A percentile compares a stretch with the other conserved stretches of the same genome.
Conservation (phyloP, 2,888 invertebrate genomes). For the Nemurella pictetii region DNA sequence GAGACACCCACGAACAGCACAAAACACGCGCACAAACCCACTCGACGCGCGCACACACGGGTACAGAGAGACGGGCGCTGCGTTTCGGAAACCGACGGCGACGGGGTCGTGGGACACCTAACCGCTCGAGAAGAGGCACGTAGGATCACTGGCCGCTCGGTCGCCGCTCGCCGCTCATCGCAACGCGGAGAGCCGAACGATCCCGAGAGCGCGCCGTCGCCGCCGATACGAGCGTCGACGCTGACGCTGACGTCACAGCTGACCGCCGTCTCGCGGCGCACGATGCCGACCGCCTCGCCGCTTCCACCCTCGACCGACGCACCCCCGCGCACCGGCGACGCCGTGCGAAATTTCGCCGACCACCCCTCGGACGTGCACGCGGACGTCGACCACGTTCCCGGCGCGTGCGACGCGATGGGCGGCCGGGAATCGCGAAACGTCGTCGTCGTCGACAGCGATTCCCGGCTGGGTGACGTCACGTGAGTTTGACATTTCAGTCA, state of each 20-base stretch:
- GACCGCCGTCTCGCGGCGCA: constrained; percentile 14
- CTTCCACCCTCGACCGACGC: background rate
- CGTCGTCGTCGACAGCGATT: constrained; percentile 1
- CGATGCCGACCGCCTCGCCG: no score
- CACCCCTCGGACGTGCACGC: background rate
- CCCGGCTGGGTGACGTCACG: constrained; percentile 37
- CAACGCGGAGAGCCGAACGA: constrained; percentile 31
- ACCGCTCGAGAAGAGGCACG: constrained; percentile 34
- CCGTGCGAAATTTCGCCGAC: background rate
- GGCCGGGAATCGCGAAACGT: no score
- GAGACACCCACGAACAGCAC: background rate
- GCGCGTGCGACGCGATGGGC: background rate
- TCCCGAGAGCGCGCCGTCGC: constrained; percentile 34
- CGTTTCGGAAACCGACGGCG: background rate
- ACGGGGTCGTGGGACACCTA: no score
- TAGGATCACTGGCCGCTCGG: constrained; percentile 41
- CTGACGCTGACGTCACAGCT: constrained; percentile 37
- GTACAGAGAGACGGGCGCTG: background rate
- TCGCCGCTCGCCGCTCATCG: constrained; percentile 35
- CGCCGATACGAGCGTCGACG: no score
- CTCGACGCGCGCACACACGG: constrained; percentile 2
- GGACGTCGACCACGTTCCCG: background rate
- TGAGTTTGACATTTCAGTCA: constrained; percentile 41
- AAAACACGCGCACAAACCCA: background rate
- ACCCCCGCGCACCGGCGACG: background rate